phyloP scores from a whole-genome alignment of 2,113 vertebrate genomes.

The Lamprologus lemairii region DNA sequence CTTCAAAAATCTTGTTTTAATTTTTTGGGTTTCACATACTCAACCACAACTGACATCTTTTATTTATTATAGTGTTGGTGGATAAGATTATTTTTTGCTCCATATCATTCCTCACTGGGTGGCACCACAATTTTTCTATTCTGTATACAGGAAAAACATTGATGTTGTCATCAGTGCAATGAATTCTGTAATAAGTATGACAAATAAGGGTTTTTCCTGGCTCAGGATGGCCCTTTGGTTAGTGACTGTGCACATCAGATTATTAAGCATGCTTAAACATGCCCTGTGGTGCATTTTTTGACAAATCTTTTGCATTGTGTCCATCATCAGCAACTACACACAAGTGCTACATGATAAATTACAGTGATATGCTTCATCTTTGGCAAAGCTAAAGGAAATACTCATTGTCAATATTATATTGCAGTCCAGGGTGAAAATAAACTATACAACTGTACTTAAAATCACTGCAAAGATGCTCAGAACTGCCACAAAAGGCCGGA shows the following conservation, averaged over 20 bases:
- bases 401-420: not conserved
- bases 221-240: not conserved
- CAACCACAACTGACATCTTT: not conserved
- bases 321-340: not conserved
- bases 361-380: not conserved
- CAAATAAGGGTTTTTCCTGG: not conserved
- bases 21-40: not conserved
- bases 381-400: not conserved
- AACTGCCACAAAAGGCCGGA: accelerated
- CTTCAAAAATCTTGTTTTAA: not conserved
- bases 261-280: not conserved
- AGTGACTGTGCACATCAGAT: not conserved
- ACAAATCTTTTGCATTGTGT: not conserved
- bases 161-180: not conserved
- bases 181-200: not conserved
- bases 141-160: not conserved
- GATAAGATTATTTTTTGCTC: not conserved
- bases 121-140: not conserved
- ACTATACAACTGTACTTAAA: not conserved
- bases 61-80: not conserved
- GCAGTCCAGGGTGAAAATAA: not conserved
- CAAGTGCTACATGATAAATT: not conserved
- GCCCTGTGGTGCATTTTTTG: not conserved
- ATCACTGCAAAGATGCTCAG: not conserved
- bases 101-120: not conserved